Base-by-base conservation (phyloP, 2,888 invertebrate genomes). In the Machimus rusticus region DNA sequence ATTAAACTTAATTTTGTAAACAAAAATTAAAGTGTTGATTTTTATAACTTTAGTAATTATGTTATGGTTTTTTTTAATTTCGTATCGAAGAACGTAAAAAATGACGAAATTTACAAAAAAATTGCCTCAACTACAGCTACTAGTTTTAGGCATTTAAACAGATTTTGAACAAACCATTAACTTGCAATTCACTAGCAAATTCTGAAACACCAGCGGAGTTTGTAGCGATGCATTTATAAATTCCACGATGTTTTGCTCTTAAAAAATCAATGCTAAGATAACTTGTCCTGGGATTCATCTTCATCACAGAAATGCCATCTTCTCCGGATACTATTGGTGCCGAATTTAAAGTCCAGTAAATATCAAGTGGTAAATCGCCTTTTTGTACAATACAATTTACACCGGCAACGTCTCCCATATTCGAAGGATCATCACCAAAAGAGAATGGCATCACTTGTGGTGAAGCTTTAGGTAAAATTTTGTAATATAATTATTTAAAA, bases 341-440 rank as follows among this genome's bases (percentile, higher is more conserved):
- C 8, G 90, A 90, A 90, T 95, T 94, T 88, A 95, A 93, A 55
- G 94, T 94, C 96, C 96, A 96, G 85, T 94, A 94, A 89, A 97
- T 95, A 88, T 94, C 94, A 89, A 97, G 93, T 0, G 97, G 97
- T 89, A 95, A 94, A 92, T 97, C 97, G 77, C 97, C 96, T 91
- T 96, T 96, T 89, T 94, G 94, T 57, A 96, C 94, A 37, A 95
- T 94, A 92, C 96, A 96, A 89, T 94, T 94, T 57, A 95, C 93
- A 46, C 95, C 94, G 5, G 95, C 94, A 84, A 94, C 93, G 91
- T 95, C 94, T 87, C 94, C 95, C 89, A 94, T 94, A 91, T 95
- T 94, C 88, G 94, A 92, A 55, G 94, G 93, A 90, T 94, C 94
- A 89, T 94, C 94, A 89, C 95, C 95, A 91, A 95, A 94, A 88